Base-by-base conservation (phyloP, 1,140 invertebrate genomes). In the Nixonia krombeini region DNA sequence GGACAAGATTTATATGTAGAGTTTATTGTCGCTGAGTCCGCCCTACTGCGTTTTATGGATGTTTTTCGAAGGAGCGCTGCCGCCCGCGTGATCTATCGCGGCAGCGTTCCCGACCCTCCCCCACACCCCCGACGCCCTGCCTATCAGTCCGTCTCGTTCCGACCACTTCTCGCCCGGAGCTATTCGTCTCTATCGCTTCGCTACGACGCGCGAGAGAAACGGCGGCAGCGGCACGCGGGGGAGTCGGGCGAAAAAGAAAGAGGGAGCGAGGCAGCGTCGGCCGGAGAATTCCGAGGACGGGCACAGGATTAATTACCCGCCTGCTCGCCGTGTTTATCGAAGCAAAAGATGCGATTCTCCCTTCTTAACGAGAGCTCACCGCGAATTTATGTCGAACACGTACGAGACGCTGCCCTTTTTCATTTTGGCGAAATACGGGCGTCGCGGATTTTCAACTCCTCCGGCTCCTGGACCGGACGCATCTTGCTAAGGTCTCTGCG, bases 31-130 rank as follows among this genome's bases (percentile, higher is more conserved):
- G 81, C 83, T 82, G 82, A 84, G 82, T 84, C 82, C 82, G 82
- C 83, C 83, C 83, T 84, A 85, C 83, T 84, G 83, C 82, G 81
- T 84, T 84, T 84, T 84, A 84, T 85, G 82, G 83, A 84, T 84
- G 83, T 84, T 85, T 84, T 85, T 85, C 83, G 81, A 84, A 85
- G 83, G 82, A 85, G 75, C 74, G 64, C 81, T 83, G 79, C 82
- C 80, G 76, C 79, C 79, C 76, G 77, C 75, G 82, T 85, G 82
- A 85, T 85, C 82, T 85, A 85, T 85, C 79, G 83, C 73, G 73
- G 72, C 72, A 74, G 70, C 73, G 74, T 74, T 62, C 58, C 70
- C 45, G 23, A 33, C 56, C 51, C 56, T 37, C 46, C 47, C 50
- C 50, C 52, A 45, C 44, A 40, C 57, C 44, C 42, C 46, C 21